Evolutionary conservation across 2,113 vertebrate genomes (phyloP), one percentile per base, ranked within the genome.

Genomic region (Rhinogobius similis): DNA sequence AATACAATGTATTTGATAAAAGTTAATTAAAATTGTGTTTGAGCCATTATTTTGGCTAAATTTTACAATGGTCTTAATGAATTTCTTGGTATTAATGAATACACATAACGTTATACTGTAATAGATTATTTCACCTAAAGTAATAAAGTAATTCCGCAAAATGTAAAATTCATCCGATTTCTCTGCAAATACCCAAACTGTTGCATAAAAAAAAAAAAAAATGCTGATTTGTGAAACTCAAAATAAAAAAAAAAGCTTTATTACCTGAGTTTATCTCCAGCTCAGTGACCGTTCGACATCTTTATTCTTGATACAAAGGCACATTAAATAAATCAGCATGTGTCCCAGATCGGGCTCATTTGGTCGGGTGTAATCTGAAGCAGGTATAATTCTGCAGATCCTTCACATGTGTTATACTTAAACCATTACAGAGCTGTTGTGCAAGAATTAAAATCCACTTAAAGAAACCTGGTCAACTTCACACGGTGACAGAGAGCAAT

Each of bases 381-480:
- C 58, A n/a, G 29, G 29, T 32, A 3, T 61, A 61, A 61, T n/a
- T 36, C 58, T 38, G 58, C 58, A 36, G 58, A 61, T 61, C 58
- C 58, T 61, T 61, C 29, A 36, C 58, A 61, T 43, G 21, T 63
- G 62, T 43, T 63, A 1, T 21, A 41, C 21, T 63, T 41, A 63
- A 63, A 63, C 58, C 29, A 61, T 61, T 61, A 61, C 29, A 21
- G 58, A 21, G 29, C 29, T 61, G 58, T 61, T 61, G 29, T 61
- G 58, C 38, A 61, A 38, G 29, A 61, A 61, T 61, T 61, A 61
- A 61, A 61, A 61, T 61, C 58, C 58, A 61, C 58, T 61, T 61
- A 61, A 9, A 18, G 29, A 61, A 63, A 38, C n/a, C 62, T 63
- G 62, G 38, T 43, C 36, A 63, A 43, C 38, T 16, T 63, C 62